These are phyloP conservation scores for Chloroclysta siterata DNA, from an alignment of 2,888 invertebrate species.

Conservation along the genomic window DNA sequence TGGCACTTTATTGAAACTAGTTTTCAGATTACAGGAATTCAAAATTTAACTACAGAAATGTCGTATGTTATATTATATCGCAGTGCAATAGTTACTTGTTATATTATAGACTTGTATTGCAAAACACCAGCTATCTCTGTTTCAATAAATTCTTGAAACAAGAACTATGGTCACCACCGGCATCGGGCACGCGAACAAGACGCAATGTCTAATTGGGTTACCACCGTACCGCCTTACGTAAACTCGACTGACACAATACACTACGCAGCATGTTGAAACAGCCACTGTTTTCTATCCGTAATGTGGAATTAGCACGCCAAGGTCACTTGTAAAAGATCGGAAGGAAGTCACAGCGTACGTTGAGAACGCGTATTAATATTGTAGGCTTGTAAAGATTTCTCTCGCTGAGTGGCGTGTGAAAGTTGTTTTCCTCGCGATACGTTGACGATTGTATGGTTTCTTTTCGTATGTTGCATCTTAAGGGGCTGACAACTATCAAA, in stretches of 20 bases:
- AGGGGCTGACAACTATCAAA: no score
- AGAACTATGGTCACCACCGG: constrained; percentile 29
- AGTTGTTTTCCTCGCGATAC: constrained; percentile 71
- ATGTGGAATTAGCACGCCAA: constrained; percentile 50
- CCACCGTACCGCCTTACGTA: constrained; percentile 73
- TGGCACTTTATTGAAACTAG: no score
- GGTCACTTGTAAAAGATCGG: constrained; percentile 55
- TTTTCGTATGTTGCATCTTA: constrained; percentile 36
- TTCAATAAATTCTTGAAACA: constrained; percentile 12
- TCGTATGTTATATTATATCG: not conserved
- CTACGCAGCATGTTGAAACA: constrained; percentile 64
- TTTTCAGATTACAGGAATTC: not conserved
- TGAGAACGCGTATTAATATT: constrained; percentile 46
- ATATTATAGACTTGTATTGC: not conserved
- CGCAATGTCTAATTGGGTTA: constrained; percentile 71
- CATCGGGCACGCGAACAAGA: constrained; percentile 38
- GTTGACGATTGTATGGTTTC: constrained; percentile 41
- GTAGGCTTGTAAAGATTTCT: constrained; percentile 59
- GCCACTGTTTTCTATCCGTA: constrained; percentile 55
- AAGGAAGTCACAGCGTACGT: constrained; percentile 59
- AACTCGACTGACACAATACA: constrained; percentile 73
- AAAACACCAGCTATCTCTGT: not conserved
- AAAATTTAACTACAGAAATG: not conserved
- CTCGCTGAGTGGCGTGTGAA: constrained; percentile 69
- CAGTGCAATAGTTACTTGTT: not conserved